Percentiles rank a stretch among this genome's conserved stretches.
Conservation (phyloP, 2,113 vertebrate genomes). For the Clarias batrachus region DNA sequence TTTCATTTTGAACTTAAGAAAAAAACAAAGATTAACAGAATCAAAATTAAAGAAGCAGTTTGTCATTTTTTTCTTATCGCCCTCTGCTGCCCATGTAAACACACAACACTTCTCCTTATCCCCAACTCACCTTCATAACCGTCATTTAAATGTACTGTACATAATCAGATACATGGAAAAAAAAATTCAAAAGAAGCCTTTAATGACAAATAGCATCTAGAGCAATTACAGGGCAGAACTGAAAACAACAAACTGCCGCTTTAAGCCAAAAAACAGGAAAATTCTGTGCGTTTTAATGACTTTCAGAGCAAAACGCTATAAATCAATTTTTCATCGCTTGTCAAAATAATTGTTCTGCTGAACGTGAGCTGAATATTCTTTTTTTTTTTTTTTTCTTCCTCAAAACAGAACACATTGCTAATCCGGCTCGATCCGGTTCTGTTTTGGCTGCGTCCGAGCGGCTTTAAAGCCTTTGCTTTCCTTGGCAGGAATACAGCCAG, state of each 20-base stretch:
- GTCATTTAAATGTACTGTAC: background rate
- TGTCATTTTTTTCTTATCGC: background rate
- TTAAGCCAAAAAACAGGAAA: background rate
- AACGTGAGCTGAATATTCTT: background rate
- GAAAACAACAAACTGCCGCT: background rate
- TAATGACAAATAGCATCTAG: background rate
- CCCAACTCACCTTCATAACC: too few relatives aligned
- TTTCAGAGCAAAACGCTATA: background rate
- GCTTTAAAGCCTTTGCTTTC: conserved; percentile 16
- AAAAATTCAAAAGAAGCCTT: background rate
- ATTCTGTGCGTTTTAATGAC: background rate
- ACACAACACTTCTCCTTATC: background rate
- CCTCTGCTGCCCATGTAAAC: background rate
- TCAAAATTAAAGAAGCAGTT: background rate
- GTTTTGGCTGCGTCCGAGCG: background rate
- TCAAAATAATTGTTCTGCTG: background rate
- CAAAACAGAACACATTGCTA: background rate
- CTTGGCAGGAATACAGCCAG: conserved; percentile 13
- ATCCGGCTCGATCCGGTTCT: conserved; percentile 4
- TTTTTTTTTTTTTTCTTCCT: background rate
- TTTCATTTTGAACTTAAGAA: background rate
- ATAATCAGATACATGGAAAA: background rate
- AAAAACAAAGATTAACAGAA: too few relatives aligned
- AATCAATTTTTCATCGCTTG: background rate
- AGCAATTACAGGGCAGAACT: background rate